A percentile compares a stretch with the other conserved stretches of the same genome.
Evolutionary conservation across 2,888 invertebrate genomes (phyloP).

Genomic region (Liopterus haemorrhoidalis): DNA sequence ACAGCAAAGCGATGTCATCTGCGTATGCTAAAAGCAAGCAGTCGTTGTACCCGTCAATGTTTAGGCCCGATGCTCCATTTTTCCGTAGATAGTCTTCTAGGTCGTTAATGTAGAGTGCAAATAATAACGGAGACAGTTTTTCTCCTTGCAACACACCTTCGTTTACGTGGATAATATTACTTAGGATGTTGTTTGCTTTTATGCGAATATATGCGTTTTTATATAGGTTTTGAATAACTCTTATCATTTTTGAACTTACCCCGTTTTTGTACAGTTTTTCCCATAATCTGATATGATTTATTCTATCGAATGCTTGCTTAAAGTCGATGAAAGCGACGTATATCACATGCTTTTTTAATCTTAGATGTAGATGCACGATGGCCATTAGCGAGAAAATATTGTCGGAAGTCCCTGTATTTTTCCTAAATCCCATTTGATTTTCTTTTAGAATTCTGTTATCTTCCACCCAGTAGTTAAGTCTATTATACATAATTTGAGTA

Average conservation of each 20-base stretch:
- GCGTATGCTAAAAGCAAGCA: conserved; percentile 3
- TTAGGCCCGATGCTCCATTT: background rate
- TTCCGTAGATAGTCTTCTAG: background rate
- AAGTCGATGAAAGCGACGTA: conserved; percentile 3
- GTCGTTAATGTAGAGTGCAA: conserved; percentile 3
- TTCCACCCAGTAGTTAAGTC: conserved; percentile 4
- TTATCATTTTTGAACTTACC: background rate
- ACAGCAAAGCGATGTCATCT: conserved; percentile 1
- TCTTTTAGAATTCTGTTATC: conserved; percentile 1
- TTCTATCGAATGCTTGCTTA: background rate
- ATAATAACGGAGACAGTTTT: background rate
- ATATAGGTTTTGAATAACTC: conserved; percentile 1
- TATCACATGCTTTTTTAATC: background rate
- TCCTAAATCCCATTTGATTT: conserved; percentile 10
- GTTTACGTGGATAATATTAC: background rate
- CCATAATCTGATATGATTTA: background rate
- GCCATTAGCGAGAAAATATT: conserved; percentile 1
- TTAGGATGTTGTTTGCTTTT: background rate
- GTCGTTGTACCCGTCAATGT: background rate
- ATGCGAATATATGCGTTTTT: background rate
- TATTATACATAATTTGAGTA: conserved; percentile 4
- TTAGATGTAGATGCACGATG: background rate
- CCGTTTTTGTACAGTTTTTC: background rate
- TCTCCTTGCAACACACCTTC: conserved; percentile 2
- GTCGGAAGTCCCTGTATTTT: background rate